Base-by-base conservation (phyloP, 2,888 invertebrate species). In the Biston stratarius region DNA sequence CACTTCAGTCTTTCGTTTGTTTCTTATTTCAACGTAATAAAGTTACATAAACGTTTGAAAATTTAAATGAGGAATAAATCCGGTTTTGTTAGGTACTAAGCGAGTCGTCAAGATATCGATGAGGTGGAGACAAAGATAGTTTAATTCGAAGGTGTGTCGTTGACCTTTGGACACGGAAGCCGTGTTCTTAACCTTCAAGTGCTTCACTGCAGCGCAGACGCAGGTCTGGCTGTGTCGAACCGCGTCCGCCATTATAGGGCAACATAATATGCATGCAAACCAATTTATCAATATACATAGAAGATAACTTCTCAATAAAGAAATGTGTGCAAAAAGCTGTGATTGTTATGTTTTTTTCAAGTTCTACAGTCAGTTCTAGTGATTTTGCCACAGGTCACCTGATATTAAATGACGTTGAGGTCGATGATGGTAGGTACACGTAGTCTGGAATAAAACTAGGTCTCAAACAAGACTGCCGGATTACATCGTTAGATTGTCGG, bases 91-190 rank as follows among this genome's bases (percentile, higher is more conserved):
- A 45, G 45, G 40, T 53, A 34, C 38, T 38, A 36, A 55, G 48
- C 24, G 36, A 49, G 40, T 65, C 8, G 12, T 62, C 24, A 51
- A 44, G 14, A 44, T 47, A 68, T 61, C 60, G 63, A 64, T 60
- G 60, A 51, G 55, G 57, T 63, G 40, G 59, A 60, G 56, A 64
- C 74, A 74, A 68, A 64, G 55, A 52, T 52, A 52, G 47, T 58
- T 68, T 60, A 51, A 61, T 63, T 51, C 36, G 67, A 64, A 70
- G 63, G 69, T 62, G 75, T 74, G 71, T 73, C 79, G 82, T 77
- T 83, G 83, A 87, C 87, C 84, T 85, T 85, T 81, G 78, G 68
- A 83, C 79, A 80, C 85, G 89, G 89, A 89, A 88, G 74, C 72
- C 68, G 72, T 64, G 77, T 64, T 74, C 77, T 75, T 81, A 86